A percentile compares a stretch with the other conserved stretches of the same genome.
These are phyloP conservation scores for Propithecus coquereli DNA, from an alignment of 2,113 vertebrate genomes.

Conservation along the genomic window DNA sequence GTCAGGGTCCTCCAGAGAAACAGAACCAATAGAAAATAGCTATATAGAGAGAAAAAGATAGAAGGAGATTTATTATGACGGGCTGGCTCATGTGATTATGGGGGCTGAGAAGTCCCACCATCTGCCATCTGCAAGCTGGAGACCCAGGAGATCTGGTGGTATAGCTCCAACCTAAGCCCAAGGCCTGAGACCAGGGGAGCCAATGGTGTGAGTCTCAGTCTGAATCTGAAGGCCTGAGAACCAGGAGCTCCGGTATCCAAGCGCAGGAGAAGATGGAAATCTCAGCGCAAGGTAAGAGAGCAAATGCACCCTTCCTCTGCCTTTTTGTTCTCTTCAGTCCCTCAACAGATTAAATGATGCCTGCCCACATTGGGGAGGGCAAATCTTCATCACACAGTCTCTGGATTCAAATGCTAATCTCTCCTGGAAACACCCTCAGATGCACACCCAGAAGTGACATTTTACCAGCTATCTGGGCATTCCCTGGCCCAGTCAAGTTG, in stretches of 20 bases:
- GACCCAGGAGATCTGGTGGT: not conserved
- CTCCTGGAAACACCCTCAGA: not conserved
- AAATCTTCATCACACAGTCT: not conserved
- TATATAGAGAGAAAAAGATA: not conserved
- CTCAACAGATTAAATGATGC: not conserved
- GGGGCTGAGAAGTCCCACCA: not conserved
- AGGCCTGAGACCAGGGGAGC: not conserved
- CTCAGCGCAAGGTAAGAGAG: not conserved
- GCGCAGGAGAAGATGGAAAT: not conserved
- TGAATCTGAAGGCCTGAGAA: not conserved
- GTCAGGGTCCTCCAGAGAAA: not conserved
- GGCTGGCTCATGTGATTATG: not conserved
- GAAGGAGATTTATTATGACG: not conserved
- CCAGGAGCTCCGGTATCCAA: rapidly evolving
- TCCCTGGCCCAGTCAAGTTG: too few species aligned
- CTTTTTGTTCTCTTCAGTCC: not conserved
- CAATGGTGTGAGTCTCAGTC: not conserved
- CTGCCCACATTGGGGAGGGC: not conserved
- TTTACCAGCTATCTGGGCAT: not conserved
- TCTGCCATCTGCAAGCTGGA: not conserved
- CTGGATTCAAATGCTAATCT: not conserved
- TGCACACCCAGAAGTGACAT: not conserved
- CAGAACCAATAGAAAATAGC: not conserved
- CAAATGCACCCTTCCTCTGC: not conserved
- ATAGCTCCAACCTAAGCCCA: not conserved